Base-by-base conservation (phyloP, 2,797 vertebrate species). In the Eleutherodactylus coqui region DNA sequence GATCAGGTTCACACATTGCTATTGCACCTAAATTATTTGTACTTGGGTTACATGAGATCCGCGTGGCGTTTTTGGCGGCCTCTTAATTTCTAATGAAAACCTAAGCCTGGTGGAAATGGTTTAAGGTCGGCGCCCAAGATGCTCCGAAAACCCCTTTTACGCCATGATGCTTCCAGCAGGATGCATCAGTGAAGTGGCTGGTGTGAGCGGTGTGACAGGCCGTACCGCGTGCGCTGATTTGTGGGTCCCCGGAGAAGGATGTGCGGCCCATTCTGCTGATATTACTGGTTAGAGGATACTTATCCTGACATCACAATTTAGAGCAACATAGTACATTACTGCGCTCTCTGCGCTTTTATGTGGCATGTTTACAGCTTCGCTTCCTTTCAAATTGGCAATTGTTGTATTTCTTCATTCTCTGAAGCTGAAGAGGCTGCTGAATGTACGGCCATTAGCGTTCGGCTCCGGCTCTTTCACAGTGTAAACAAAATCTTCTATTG, bases 261-360 rank as follows among this genome's bases (percentile, higher is more conserved):
- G 64, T 70, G 41, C 62, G 17, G 79, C 45, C 80, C 64, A 6
- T 49, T 29, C 80, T 73, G 80, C 80, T 82, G 80, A 82, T 82
- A 72, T 82, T 41, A 45, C 73, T 62, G 72, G 29, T 84, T 84
- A 76, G 55, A 84, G 82, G 82, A 60, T 49, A 76, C 82, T 84
- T 76, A 76, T 77, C 73, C 72, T 76, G 82, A 84, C 73, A 77
- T 67, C 77, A 76, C 51, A 38, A 76, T 84, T 75, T 60, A 76
- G 55, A 67, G 55, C 64, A 73, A 36, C 58, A 64, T 8, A 84
- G 58, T 84, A 76, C 53, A 76, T 84, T 84, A 62, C 72, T 36
- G 72, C 19, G 67, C 72, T 47, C 29, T 17, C 72, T 41, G 62
- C 77, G 82, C 82, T 76, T 76, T 76, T 64, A 76, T 77, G 53